Conservation (phyloP, 2,113 vertebrate genomes). For the Ciconia maguari region DNA sequence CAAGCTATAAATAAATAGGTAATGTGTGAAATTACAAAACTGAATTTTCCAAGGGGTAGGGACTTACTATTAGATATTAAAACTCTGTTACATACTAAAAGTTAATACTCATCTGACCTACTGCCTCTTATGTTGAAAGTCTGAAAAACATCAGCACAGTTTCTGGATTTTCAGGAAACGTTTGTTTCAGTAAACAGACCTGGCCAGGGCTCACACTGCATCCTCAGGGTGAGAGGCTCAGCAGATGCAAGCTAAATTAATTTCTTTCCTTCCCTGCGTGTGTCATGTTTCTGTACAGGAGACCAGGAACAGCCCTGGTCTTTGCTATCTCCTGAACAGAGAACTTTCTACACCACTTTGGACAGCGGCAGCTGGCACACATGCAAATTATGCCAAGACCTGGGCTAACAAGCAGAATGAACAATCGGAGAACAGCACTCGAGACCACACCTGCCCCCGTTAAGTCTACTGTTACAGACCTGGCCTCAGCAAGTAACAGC, state of each 20-base stretch:
- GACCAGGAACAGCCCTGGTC: not conserved
- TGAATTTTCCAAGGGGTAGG: not conserved
- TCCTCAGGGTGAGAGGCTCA: not conserved
- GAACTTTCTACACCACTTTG: not conserved
- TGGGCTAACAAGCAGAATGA: not conserved
- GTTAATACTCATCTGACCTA: not conserved
- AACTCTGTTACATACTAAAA: not conserved
- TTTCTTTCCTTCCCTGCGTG: not conserved
- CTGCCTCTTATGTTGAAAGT: not conserved
- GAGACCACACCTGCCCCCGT: not conserved
- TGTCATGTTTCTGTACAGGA: not conserved
- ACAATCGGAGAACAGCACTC: rapidly evolving
- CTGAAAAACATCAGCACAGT: rapidly evolving
- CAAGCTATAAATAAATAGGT: not conserved
- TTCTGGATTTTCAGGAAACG: not conserved
- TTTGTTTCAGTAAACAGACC: not conserved
- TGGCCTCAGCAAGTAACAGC: not conserved
- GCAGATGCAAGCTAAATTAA: not conserved
- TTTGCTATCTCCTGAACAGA: not conserved
- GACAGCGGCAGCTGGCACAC: not conserved
- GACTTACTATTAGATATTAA: not conserved
- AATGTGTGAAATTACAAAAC: not conserved
- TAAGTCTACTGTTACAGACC: not conserved
- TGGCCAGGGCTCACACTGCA: not conserved
- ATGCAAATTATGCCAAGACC: not conserved